Evolutionary conservation across 92 coral and sea anemone species (phyloP).

Genomic region (Meandrina meandrites): DNA sequence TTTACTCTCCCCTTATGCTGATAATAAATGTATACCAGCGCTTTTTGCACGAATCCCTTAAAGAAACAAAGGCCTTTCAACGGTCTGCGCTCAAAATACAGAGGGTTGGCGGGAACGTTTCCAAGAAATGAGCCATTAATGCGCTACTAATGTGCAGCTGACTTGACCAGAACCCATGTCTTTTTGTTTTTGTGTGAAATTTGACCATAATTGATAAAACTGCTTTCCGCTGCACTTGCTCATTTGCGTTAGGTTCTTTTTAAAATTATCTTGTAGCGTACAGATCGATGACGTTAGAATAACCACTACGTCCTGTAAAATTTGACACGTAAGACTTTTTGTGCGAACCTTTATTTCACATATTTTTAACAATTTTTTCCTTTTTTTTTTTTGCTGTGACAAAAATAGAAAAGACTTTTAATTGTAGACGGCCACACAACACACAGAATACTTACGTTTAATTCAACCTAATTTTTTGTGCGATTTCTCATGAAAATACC

Average conservation of each 20-base stretch:
- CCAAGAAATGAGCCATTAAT: neutral
- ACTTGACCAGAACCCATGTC: neutral
- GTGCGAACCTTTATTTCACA: neutral
- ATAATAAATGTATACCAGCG: neutral
- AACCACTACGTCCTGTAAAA: neutral
- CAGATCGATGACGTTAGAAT: neutral
- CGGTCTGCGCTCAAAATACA: neutral
- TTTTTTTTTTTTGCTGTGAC: neutral
- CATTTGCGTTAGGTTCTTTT: neutral
- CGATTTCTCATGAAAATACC: neutral
- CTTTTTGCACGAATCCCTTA: too few species aligned
- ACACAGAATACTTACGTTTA: too few species aligned
- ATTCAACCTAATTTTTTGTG: too few species aligned
- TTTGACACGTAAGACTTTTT: neutral
- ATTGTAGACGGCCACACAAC: too few species aligned
- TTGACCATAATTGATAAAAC: too few species aligned
- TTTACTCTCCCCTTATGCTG: neutral
- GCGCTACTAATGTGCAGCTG: neutral
- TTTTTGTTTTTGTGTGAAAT: too few species aligned
- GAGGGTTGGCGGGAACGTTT: neutral
- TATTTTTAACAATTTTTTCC: neutral
- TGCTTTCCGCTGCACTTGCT: neutral
- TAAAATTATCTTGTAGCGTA: neutral
- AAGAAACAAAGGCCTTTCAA: neutral
- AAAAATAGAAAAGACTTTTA: too few species aligned